A percentile compares a stretch with the other conserved stretches of the same genome.
Conservation (phyloP, 2,888 invertebrate genomes). For the Mycogona germanica region DNA sequence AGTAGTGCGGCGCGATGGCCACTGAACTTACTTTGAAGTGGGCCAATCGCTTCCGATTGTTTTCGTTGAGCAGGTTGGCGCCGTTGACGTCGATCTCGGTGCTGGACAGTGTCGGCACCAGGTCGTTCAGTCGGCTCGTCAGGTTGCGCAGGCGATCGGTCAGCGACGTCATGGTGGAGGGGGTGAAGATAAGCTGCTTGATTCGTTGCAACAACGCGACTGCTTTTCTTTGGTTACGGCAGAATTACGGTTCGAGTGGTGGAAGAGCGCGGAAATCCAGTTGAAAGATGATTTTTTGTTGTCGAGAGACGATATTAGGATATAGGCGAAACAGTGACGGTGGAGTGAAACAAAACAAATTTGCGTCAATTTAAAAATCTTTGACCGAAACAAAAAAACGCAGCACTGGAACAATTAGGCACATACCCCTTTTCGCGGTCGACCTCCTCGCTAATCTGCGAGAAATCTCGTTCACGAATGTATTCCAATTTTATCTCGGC, state of each 20-base stretch:
- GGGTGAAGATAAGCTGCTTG: constrained; percentile 23
- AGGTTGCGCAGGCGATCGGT: constrained; percentile 18
- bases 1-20: too few relatives aligned
- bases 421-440: constrained; percentile 23
- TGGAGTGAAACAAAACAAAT: too few relatives aligned
- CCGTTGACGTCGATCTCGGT: neutral
- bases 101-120: neutral
- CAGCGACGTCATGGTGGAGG: constrained; percentile 21
- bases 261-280: neutral
- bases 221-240: too few relatives aligned
- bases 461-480: constrained; percentile 31
- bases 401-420: too few relatives aligned
- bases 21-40: constrained; percentile 1
- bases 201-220: constrained; percentile 26
- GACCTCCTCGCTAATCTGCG: constrained; percentile 24
- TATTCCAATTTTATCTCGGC: constrained; percentile 32
- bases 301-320: constrained; percentile 2
- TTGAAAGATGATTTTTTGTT: constrained; percentile 7
- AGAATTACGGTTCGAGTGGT: too few relatives aligned
- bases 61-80: neutral
- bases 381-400: too few relatives aligned
- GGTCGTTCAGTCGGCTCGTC: constrained; percentile 19
- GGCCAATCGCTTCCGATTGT: neutral
- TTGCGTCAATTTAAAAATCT: neutral
- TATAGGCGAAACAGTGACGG: too few relatives aligned